Evolutionary conservation across 2,113 vertebrate species (phyloP).

Genomic region (Talpa occidentalis): DNA sequence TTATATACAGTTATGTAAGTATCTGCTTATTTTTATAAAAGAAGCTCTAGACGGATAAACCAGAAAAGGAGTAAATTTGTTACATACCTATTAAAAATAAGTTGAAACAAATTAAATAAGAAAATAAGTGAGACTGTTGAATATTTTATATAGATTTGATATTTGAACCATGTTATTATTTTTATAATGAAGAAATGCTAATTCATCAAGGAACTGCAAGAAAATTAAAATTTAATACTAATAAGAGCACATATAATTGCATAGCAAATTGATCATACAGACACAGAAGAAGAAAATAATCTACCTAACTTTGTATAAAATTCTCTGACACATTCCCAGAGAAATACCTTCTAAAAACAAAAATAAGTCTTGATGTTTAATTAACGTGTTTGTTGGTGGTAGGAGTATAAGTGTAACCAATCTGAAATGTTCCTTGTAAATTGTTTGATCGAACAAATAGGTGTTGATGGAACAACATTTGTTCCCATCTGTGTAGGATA

Average conservation of each 20-base stretch:
- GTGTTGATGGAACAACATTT: neutral
- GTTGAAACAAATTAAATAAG: neutral
- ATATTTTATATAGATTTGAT: neutral
- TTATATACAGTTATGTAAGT: neutral
- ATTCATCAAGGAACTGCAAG: neutral
- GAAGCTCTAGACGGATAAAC: neutral
- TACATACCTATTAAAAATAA: neutral
- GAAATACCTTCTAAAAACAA: neutral
- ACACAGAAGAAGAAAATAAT: neutral
- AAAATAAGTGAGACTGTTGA: neutral
- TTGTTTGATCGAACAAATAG: neutral
- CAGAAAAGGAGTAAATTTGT: neutral
- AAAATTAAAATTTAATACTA: neutral
- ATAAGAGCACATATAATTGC: neutral
- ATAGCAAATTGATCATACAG: neutral
- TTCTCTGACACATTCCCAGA: neutral
- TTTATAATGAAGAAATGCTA: constrained; percentile 13
- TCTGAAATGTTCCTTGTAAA: neutral
- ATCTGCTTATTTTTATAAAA: neutral
- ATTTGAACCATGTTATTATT: neutral
- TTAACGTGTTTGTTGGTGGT: neutral
- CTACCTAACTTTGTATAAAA: neutral
- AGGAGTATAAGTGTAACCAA: neutral
- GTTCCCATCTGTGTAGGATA: neutral
- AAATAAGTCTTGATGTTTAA: constrained; percentile 2